phyloP scores from a whole-genome alignment of 2,797 vertebrate species.

The Lagocephalus sceleratus region DNA sequence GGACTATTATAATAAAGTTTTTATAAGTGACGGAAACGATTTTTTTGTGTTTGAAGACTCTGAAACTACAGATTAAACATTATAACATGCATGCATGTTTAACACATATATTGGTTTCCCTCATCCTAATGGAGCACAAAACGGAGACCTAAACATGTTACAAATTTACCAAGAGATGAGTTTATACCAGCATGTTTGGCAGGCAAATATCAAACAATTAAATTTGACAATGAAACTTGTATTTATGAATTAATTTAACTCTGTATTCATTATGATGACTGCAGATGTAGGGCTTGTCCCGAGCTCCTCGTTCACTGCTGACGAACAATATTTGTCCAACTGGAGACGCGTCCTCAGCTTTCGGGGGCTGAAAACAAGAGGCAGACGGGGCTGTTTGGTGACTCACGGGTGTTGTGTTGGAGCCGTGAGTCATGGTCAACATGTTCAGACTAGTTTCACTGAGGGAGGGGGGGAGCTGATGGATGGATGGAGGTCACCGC shows the following conservation, averaged over 20 bases:
- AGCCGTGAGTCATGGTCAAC: conserved; percentile 52
- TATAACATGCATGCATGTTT: too few relatives aligned
- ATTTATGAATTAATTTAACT: too few relatives aligned
- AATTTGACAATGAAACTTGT: too few relatives aligned
- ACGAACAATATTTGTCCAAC: conserved; percentile 24
- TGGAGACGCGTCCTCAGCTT: conserved; percentile 27
- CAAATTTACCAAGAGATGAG: background rate
- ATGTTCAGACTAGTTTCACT: conserved; percentile 25
- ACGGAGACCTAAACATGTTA: background rate
- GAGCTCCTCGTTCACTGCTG: background rate
- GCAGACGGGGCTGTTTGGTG: conserved; percentile 18
- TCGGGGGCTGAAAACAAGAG: conserved; percentile 24
- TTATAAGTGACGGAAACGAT: conserved; percentile 43
- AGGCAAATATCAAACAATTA: background rate
- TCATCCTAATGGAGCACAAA: too few relatives aligned
- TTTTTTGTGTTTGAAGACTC: background rate
- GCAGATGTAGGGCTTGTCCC: background rate
- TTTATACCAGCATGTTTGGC: background rate
- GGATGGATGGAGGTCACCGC: conserved; percentile 50
- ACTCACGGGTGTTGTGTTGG: conserved; percentile 35
- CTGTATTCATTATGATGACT: too few relatives aligned
- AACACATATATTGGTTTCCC: too few relatives aligned
- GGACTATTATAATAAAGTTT: conserved; percentile 65
- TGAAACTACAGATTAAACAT: too few relatives aligned
- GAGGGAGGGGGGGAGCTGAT: background rate